Conservation (phyloP, 1,140 invertebrate species). For the Brachionus paranguensis region DNA sequence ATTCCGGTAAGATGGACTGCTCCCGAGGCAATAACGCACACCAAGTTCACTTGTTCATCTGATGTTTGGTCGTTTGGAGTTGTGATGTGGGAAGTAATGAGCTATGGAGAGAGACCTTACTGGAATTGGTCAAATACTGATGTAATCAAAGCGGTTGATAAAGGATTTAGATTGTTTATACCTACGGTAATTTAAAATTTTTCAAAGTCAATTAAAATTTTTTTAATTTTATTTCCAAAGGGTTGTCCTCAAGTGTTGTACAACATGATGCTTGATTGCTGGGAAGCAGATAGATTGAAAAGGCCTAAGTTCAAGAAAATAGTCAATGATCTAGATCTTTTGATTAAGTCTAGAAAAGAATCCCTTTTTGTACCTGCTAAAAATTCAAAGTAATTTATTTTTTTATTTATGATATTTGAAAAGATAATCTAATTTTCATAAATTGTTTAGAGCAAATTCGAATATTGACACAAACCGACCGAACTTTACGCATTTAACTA, state of each 20-base stretch:
- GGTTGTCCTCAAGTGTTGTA: slow-evolving; percentile 70
- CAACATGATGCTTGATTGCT: slow-evolving; percentile 95
- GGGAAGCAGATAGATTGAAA: slow-evolving; percentile 94
- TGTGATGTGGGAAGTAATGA: slow-evolving; percentile 99
- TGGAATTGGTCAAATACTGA: slow-evolving; percentile 99
- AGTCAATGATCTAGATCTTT: slow-evolving; percentile 34
- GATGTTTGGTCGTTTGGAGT: slow-evolving; percentile 99
- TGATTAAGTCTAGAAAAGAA: slow-evolving; percentile 36
- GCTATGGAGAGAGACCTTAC: slow-evolving; percentile 95
- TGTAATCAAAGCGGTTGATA: slow-evolving; percentile 97
- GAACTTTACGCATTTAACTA: slow-evolving; percentile 37
- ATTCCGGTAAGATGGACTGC: slow-evolving; percentile 99
- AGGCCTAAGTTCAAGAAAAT: slow-evolving; percentile 88
- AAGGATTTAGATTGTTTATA: slow-evolving; percentile 82
- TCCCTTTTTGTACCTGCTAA: slow-evolving; percentile 61
- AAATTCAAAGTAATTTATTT: slow-evolving; percentile 74
- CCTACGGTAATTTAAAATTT: slow-evolving; percentile 67
- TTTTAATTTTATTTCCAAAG: background rate
- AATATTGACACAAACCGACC: slow-evolving; percentile 33
- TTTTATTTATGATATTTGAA: background rate
- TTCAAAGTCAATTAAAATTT: background rate
- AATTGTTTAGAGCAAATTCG: background rate
- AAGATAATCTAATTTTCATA: background rate
- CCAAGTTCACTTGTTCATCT: slow-evolving; percentile 94
- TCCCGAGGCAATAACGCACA: slow-evolving; percentile 96